Evolutionary conservation across 64 coral and sea anemone genomes (phyloP).

Genomic region (Exaiptasia diaphana): DNA sequence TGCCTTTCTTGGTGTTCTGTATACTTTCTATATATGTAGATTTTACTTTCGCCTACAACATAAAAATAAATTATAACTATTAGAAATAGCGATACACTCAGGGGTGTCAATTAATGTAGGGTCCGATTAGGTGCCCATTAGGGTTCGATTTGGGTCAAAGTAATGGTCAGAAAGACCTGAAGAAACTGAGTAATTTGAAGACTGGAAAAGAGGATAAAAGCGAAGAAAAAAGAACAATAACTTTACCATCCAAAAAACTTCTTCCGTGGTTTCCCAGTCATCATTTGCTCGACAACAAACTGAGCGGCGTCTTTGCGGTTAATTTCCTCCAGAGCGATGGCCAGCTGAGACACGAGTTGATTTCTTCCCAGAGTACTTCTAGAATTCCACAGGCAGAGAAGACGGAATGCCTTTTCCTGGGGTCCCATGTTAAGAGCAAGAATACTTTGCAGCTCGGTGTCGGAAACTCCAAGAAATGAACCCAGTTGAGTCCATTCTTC

Average conservation of each 20-base stretch:
- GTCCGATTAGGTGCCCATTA: no score
- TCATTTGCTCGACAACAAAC: slow-evolving; percentile 85
- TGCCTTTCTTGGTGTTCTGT: no score
- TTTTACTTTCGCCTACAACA: no score
- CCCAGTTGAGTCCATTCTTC: slow-evolving; percentile 95
- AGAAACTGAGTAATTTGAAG: no score
- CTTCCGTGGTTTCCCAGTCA: slow-evolving; percentile 83
- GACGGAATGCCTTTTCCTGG: slow-evolving; percentile 86
- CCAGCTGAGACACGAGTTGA: slow-evolving; percentile 84
- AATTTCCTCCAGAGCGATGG: slow-evolving; percentile 81
- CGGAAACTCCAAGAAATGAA: slow-evolving; percentile 73
- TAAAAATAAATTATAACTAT: no score
- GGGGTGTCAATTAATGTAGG: no score
- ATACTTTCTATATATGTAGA: no score
- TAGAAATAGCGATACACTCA: no score
- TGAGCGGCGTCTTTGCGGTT: slow-evolving; percentile 80
- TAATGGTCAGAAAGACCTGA: no score
- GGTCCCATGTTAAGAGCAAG: slow-evolving; percentile 76
- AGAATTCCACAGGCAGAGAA: slow-evolving; percentile 58
- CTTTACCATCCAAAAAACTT: slow-evolving; percentile 80
- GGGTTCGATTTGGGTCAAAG: no score
- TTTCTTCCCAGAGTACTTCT: slow-evolving; percentile 61
- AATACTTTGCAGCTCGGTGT: slow-evolving; percentile 63
- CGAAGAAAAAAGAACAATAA: no score
- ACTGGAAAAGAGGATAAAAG: no score